Evolutionary conservation across 2,888 invertebrate species (phyloP).

Genomic region (Ormyrus rosae): DNA sequence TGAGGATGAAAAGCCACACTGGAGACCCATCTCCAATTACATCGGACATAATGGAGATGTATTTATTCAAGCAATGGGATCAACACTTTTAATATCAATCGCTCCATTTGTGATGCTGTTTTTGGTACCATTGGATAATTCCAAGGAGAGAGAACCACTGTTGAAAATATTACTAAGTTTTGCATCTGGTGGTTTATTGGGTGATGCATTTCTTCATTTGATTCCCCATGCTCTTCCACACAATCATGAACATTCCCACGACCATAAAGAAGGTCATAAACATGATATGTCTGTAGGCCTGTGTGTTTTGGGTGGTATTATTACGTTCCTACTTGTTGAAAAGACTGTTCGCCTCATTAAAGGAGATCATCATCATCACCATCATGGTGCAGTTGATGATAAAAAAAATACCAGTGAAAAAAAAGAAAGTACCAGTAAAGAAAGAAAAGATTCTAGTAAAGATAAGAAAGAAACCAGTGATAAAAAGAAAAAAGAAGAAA

Average conservation of each 20-base stretch:
- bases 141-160: conserved; percentile 88
- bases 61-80: conserved; percentile 85
- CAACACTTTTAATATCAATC: conserved; percentile 95
- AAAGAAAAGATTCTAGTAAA: conserved; percentile 63
- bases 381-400: conserved; percentile 45
- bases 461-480: conserved; percentile 63
- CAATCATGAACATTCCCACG: conserved; percentile 77
- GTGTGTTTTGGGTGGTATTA: conserved; percentile 95
- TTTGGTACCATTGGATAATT: conserved; percentile 93
- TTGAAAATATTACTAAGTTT: conserved; percentile 94
- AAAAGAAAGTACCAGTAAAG: conserved; percentile 50
- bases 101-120: conserved; percentile 96
- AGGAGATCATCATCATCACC: conserved; percentile 81
- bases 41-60: conserved; percentile 64
- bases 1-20: conserved; percentile 58
- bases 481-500: conserved; percentile 60
- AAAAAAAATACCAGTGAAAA: conserved; percentile 62
- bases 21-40: conserved; percentile 41
- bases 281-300: conserved; percentile 95
- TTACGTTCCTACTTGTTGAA: conserved; percentile 94
- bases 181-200: conserved; percentile 96
- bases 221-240: conserved; percentile 95
- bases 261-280: conserved; percentile 78
- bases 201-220: conserved; percentile 98
- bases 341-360: conserved; percentile 93